Percentiles rank a stretch among this genome's conserved stretches.
Evolutionary conservation across 2,888 invertebrate species (phyloP).

Genomic region (Sericinus montela): DNA sequence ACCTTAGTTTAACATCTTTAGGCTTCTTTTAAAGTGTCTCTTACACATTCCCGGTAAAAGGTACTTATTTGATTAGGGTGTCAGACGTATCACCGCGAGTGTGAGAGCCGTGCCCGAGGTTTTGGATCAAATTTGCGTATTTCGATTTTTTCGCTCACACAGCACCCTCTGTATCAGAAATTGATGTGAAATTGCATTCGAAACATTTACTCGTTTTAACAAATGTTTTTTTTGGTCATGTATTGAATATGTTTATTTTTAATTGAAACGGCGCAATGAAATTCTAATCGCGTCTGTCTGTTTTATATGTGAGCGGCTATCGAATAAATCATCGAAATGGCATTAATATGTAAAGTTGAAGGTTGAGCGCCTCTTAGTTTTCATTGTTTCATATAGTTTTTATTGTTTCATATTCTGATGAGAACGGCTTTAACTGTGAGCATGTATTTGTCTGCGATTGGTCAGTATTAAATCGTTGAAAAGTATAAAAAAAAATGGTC

Average conservation of each 20-base stretch:
- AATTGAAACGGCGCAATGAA: constrained; percentile 54
- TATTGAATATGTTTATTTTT: constrained; percentile 19
- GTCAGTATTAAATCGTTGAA: constrained; percentile 62
- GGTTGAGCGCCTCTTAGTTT: constrained; percentile 5
- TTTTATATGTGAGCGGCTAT: constrained; percentile 56
- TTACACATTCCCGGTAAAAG: constrained; percentile 62
- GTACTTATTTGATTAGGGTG: constrained; percentile 80
- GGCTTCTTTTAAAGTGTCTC: constrained; percentile 33
- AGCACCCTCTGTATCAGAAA: constrained; percentile 39
- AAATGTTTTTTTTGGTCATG: constrained; percentile 22
- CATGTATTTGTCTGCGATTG: no score
- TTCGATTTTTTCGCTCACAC: constrained; percentile 61
- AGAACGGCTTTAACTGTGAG: constrained; percentile 2
- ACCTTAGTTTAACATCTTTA: constrained; percentile 37
- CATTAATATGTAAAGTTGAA: constrained; percentile 57
- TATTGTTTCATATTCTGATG: constrained; percentile 21
- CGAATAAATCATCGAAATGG: constrained; percentile 55
- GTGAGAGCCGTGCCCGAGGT: constrained; percentile 70
- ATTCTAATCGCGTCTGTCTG: constrained; percentile 66
- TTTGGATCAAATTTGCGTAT: constrained; percentile 76
- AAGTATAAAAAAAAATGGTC: constrained; percentile 45
- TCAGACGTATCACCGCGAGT: constrained; percentile 77
- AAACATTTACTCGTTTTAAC: constrained; percentile 27
- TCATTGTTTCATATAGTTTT: constrained; percentile 18
- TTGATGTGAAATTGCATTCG: constrained; percentile 48